Base-by-base conservation (phyloP, 64 coral and sea anemone species). In the Porites australiensis region DNA sequence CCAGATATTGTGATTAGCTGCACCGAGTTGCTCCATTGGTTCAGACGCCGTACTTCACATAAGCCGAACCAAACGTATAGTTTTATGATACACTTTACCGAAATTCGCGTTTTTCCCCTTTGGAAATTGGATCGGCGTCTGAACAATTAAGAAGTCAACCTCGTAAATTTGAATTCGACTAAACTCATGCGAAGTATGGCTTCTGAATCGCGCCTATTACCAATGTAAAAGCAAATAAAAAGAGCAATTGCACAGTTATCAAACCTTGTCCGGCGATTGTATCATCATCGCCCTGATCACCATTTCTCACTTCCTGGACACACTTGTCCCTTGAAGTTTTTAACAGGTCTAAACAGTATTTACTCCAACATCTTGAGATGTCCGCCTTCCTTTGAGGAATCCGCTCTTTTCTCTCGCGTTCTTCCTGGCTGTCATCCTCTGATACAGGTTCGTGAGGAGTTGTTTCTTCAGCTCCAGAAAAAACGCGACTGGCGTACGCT, bases 331-430 rank as follows among this genome's bases (percentile, higher is more conserved):
- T 93, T 78, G 90, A 94, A n/a, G 62, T 58, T 73, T 93, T 95
- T 19, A 98, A 23, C 47, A 98, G 49, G 61, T 98, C 88, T 49
- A 98, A 61, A 74, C 86, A 95, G 69, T 93, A 98, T 72, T 98
- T 98, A 66, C 88, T 93, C 96, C 96, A 98, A 21, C 96, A 98
- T 22, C 93, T 80, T 2, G 96, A 91, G 68, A 98, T 96, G 54
- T 96, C 95, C 54, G 95, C 95, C 72, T 93, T 96, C 48, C 89
- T 96, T 60, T 90, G 91, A 16, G 95, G 95, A 57, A 96, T 87
- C 50, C 62, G 93, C 48, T 96, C 95, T 62, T 96, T 96, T 73
- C 75, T 93, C 58, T 96, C 79, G 49, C 81, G 52, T 72, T 96
- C 95, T 61, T 92, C 73, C 51, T 96, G 79, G 52, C 95, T 86